Conservation (phyloP, 2,888 invertebrate genomes). For the Heliothis peltigera region DNA sequence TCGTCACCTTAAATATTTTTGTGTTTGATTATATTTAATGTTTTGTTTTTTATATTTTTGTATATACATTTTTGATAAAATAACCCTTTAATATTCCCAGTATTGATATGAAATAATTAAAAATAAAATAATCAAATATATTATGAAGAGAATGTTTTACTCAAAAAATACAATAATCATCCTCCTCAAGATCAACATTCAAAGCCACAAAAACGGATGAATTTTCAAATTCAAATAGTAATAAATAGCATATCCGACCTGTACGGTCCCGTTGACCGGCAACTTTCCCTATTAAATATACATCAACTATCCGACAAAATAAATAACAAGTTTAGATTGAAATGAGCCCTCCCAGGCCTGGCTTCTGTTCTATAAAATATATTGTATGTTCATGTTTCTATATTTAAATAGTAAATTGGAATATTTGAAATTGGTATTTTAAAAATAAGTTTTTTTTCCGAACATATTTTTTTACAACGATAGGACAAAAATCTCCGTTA, state of each 20-base stretch:
- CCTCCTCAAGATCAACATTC: slow-evolving; percentile 25
- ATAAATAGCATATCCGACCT: slow-evolving; percentile 47
- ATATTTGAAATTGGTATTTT: background rate
- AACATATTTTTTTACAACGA: too few species aligned
- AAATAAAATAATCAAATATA: too few species aligned
- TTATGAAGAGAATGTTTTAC: too few species aligned
- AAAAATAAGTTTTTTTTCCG: background rate
- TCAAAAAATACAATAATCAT: too few species aligned
- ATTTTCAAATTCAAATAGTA: slow-evolving; percentile 56
- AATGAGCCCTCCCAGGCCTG: slow-evolving; percentile 52
- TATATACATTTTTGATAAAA: too few species aligned
- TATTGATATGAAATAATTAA: too few species aligned
- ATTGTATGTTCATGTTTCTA: slow-evolving; percentile 13
- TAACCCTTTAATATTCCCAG: too few species aligned
- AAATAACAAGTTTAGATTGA: slow-evolving; percentile 69
- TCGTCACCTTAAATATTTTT: too few species aligned
- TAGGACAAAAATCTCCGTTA: background rate
- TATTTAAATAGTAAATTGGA: slow-evolving; percentile 13
- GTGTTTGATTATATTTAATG: too few species aligned
- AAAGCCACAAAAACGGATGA: slow-evolving; percentile 24
- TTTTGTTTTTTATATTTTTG: too few species aligned
- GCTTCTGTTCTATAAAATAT: slow-evolving; percentile 43
- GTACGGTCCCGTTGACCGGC: slow-evolving; percentile 40
- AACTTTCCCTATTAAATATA: slow-evolving; percentile 67
- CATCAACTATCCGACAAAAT: slow-evolving; percentile 63